Evolutionary conservation across 1,140 invertebrate genomes (phyloP).

Genomic region (Drosophila pallidifrons): DNA sequence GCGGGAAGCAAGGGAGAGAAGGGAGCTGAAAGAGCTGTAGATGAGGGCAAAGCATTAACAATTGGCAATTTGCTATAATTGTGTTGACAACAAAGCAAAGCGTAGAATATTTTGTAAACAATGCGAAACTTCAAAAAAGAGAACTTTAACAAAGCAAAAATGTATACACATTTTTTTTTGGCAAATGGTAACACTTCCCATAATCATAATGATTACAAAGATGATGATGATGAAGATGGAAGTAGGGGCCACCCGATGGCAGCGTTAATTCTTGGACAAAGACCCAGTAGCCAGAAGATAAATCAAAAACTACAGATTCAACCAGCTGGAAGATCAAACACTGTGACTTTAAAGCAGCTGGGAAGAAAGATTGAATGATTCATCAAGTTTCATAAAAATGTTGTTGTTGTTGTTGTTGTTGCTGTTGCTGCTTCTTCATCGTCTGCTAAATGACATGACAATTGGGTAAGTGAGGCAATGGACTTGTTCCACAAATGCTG

Average conservation of each 20-base stretch:
- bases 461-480: slow-evolving; percentile 11
- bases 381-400: slow-evolving; percentile 1
- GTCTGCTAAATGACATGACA: slow-evolving; percentile 6
- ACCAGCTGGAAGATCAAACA: slow-evolving; percentile 15
- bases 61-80: slow-evolving; percentile 69
- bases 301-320: slow-evolving; percentile 15
- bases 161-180: not conserved
- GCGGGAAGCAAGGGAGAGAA: not conserved
- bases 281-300: slow-evolving; percentile 4
- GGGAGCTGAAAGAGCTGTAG: not conserved
- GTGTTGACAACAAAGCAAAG: slow-evolving; percentile 58
- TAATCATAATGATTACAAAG: not conserved
- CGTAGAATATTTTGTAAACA: slow-evolving; percentile 25
- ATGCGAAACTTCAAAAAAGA: slow-evolving; percentile 5
- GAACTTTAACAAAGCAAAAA: slow-evolving; percentile 15
- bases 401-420: not conserved
- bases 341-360: not conserved
- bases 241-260: slow-evolving; percentile 9
- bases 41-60: slow-evolving; percentile 37
- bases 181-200: slow-evolving; percentile 17
- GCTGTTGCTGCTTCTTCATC: not conserved
- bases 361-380: slow-evolving; percentile 4
- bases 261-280: slow-evolving; percentile 1
- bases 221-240: slow-evolving; percentile 1
- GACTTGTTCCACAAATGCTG: not conserved